Percentiles rank a stretch among this genome's conserved stretches.
Conservation (phyloP, 2,888 invertebrate genomes). For the Tenthredo notha region DNA sequence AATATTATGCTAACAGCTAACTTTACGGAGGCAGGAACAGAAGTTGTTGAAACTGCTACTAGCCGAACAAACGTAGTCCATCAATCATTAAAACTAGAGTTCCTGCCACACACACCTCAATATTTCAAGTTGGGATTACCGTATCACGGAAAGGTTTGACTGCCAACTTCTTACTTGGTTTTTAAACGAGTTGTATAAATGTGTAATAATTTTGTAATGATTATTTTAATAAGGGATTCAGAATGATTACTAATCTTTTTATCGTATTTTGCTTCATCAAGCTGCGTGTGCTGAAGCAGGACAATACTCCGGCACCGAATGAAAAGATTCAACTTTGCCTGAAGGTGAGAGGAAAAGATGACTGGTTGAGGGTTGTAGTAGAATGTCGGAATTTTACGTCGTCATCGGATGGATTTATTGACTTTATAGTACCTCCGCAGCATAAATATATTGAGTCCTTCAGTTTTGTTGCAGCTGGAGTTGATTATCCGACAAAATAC, state of each 20-base stretch:
- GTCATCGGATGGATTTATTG: slow-evolving; percentile 73
- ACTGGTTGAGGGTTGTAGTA: slow-evolving; percentile 72
- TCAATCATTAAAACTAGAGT: slow-evolving; percentile 81
- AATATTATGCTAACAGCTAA: slow-evolving; percentile 77
- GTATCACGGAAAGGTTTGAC: slow-evolving; percentile 83
- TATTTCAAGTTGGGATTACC: slow-evolving; percentile 87
- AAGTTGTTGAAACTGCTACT: slow-evolving; percentile 82
- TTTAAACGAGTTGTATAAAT: not conserved
- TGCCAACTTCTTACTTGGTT: not conserved
- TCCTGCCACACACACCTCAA: slow-evolving; percentile 80
- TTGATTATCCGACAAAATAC: slow-evolving; percentile 76
- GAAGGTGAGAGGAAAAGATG: slow-evolving; percentile 72
- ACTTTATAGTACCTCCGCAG: slow-evolving; percentile 76
- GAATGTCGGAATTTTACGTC: slow-evolving; percentile 76
- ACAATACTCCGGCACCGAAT: slow-evolving; percentile 73
- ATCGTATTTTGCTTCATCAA: slow-evolving; percentile 56
- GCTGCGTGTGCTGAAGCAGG: slow-evolving; percentile 73
- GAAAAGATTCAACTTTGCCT: slow-evolving; percentile 76
- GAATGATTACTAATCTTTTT: slow-evolving; percentile 18
- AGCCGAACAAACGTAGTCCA: slow-evolving; percentile 82
- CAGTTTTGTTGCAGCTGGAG: slow-evolving; percentile 74
- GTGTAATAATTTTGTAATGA: slow-evolving; percentile 58
- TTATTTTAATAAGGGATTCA: not conserved
- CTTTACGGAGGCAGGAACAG: slow-evolving; percentile 83
- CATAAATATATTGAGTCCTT: slow-evolving; percentile 72